Percentiles rank a stretch among this genome's conserved stretches.
Conservation (phyloP, 2,113 vertebrate species). For the Gallinago jamesoni region DNA sequence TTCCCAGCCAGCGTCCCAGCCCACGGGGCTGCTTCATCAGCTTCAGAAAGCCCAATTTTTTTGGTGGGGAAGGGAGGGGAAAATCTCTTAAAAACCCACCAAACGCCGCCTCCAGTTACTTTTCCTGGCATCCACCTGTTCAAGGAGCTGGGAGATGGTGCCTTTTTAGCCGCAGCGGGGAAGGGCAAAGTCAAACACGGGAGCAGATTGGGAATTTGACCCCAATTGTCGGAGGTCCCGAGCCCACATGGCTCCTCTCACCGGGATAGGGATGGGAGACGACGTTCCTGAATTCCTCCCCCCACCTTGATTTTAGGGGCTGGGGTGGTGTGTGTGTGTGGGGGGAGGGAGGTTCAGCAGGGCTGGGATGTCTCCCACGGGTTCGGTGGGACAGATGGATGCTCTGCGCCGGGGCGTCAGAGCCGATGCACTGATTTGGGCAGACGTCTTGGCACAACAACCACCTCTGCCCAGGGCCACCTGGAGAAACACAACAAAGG, state of each 20-base stretch:
- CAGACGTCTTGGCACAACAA: neutral
- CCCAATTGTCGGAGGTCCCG: neutral
- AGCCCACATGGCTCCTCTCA: neutral
- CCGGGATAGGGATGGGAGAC: neutral
- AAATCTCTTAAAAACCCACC: neutral
- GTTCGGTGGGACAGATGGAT: neutral
- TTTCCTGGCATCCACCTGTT: neutral
- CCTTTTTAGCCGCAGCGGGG: neutral
- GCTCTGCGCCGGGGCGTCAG: neutral
- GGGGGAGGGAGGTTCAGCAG: neutral
- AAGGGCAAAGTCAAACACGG: neutral
- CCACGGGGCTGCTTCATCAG: neutral
- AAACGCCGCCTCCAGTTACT: fast-evolving
- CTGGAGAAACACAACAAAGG: neutral
- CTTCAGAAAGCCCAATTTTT: fast-evolving
- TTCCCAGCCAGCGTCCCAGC: neutral
- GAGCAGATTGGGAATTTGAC: neutral
- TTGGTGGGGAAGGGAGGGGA: no score
- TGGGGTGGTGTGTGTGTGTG: no score
- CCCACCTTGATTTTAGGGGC: fast-evolving
- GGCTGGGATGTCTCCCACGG: neutral
- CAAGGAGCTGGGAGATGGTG: fast-evolving
- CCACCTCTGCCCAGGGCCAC: neutral
- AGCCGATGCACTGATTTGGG: neutral
- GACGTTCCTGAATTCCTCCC: fast-evolving